These are phyloP conservation scores for Megalops atlanticus DNA, from an alignment of 2,113 vertebrate species.

Conservation along the genomic window DNA sequence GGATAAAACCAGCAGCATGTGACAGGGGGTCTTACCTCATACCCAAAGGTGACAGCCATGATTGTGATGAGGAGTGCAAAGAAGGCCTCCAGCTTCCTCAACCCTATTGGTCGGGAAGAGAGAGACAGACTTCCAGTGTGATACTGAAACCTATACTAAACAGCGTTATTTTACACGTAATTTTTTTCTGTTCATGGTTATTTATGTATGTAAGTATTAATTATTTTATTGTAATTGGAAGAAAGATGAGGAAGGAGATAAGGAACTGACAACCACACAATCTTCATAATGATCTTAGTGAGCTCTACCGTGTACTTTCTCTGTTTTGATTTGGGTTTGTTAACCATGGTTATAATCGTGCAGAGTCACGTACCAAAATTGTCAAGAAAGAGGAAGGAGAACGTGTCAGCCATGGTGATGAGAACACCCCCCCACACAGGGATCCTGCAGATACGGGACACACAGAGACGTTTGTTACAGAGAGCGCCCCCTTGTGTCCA, in stretches of 20 bases:
- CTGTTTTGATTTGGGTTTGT: too few species aligned
- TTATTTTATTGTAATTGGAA: too few species aligned
- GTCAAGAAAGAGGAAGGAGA: conserved; percentile 92
- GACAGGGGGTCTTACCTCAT: too few species aligned
- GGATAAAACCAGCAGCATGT: too few species aligned
- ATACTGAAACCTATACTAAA: too few species aligned
- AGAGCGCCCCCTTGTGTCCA: neutral
- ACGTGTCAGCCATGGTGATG: conserved; percentile 94
- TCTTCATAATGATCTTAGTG: too few species aligned
- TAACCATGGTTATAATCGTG: neutral
- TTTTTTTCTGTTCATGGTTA: too few species aligned
- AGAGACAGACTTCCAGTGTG: conserved; percentile 6
- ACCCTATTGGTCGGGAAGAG: conserved; percentile 64
- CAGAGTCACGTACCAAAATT: conserved; percentile 82
- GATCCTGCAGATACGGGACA: conserved; percentile 69
- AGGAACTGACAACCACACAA: too few species aligned
- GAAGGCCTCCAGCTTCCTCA: conserved; percentile 91
- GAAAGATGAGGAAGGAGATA: too few species aligned
- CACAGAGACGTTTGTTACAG: neutral
- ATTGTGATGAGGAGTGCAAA: conserved; percentile 92
- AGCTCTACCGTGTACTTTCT: too few species aligned
- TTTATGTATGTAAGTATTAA: too few species aligned
- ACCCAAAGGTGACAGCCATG: conserved; percentile 94
- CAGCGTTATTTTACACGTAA: too few species aligned
- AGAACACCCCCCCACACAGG: conserved; percentile 94